phyloP scores from a whole-genome alignment of 2,113 vertebrate genomes.

The Rallus limicola region DNA sequence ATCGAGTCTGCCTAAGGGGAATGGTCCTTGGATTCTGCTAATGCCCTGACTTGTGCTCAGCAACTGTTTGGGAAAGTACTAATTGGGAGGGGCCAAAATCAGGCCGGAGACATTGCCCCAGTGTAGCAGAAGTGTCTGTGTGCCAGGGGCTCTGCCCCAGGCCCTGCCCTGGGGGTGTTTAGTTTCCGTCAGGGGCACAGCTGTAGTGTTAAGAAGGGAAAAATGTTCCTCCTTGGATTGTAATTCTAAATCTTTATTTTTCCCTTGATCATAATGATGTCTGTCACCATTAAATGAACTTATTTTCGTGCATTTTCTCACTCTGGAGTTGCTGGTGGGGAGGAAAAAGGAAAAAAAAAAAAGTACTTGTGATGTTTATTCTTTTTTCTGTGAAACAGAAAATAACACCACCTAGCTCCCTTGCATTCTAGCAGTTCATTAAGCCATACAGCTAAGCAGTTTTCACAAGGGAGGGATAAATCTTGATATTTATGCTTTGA shows the following conservation, averaged over 20 bases:
- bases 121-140: background rate
- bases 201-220: background rate
- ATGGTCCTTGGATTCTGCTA: rapidly evolving
- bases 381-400: background rate
- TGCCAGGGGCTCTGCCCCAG: background rate
- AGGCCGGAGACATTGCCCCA: background rate
- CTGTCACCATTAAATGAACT: background rate
- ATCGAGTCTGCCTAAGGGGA: background rate
- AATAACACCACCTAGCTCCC: background rate
- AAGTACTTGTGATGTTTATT: background rate
- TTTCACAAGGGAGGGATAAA: background rate
- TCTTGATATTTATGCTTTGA: background rate
- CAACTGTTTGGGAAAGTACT: background rate
- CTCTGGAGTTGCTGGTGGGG: background rate
- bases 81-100: background rate
- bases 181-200: background rate
- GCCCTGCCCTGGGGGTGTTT: background rate
- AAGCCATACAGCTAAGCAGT: background rate
- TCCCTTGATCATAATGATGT: background rate
- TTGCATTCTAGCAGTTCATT: background rate
- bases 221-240: background rate
- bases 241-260: background rate
- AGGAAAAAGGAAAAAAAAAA: too few relatives aligned
- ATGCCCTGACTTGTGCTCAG: background rate
- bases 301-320: background rate